phyloP scores from a whole-genome alignment of 2,797 vertebrate genomes.

The Apodemus agrarius region DNA sequence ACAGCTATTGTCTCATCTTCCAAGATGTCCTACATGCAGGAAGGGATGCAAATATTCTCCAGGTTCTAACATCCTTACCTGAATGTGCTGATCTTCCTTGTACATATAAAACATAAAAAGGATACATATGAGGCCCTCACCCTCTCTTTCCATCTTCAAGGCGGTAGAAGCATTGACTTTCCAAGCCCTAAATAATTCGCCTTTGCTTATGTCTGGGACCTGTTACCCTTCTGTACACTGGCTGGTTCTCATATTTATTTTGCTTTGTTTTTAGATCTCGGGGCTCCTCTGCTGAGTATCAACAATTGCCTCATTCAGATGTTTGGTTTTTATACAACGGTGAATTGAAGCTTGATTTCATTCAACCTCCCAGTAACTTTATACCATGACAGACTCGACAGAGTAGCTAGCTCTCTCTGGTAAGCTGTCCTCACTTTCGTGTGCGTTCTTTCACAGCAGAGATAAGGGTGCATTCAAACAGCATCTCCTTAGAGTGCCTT shows the following conservation, averaged over 20 bases:
- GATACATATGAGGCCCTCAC: not conserved
- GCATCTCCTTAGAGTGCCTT: not conserved
- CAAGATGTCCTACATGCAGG: not conserved
- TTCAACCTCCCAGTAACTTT: not conserved
- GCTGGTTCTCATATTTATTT: not conserved
- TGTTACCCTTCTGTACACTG: not conserved
- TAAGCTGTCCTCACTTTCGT: not conserved
- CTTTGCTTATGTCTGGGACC: not conserved
- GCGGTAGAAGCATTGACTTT: not conserved
- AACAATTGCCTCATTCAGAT: not conserved
- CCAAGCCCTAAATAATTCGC: not conserved
- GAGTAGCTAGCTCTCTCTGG: not conserved
- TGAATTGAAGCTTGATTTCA: constrained; percentile 27
- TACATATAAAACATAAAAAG: not conserved
- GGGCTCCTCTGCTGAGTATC: not conserved
- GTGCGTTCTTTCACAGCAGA: not conserved
- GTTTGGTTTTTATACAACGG: not conserved
- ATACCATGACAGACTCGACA: not conserved
- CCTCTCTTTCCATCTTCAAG: not conserved
- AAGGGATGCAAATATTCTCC: not conserved
- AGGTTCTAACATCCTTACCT: not conserved
- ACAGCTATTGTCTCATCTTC: not conserved
- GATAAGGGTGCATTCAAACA: not conserved
- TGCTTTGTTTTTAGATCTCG: not conserved
- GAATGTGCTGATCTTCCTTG: not conserved